phyloP scores from a whole-genome alignment of 2,797 vertebrate species.

The Triplophysa yarkandensis region DNA sequence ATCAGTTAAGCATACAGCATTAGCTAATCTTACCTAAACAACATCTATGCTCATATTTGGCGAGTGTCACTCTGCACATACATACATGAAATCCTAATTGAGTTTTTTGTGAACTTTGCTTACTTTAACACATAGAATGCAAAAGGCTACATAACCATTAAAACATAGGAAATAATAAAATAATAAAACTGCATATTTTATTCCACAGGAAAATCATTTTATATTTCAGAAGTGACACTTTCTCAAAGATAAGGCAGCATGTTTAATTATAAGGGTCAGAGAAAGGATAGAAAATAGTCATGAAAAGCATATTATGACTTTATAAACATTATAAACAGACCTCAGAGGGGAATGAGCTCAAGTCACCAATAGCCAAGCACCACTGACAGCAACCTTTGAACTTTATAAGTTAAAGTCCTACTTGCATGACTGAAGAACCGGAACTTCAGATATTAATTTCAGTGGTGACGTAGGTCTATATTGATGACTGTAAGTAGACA shows the following conservation, averaged over 20 bases:
- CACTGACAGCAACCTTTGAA: conserved; percentile 1
- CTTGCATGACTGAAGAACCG: conserved; percentile 27
- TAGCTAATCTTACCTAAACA: background rate
- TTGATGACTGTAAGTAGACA: conserved; percentile 29
- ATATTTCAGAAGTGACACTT: background rate
- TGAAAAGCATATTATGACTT: background rate
- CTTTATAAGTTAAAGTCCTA: background rate
- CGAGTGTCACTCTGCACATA: background rate
- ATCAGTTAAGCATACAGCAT: too few relatives aligned
- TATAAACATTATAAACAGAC: conserved; percentile 6
- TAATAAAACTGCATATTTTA: background rate
- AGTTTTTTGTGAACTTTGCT: background rate
- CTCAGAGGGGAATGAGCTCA: background rate
- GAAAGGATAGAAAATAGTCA: conserved; percentile 10
- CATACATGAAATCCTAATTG: background rate
- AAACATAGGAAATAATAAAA: background rate
- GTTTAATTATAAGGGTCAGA: conserved; percentile 16
- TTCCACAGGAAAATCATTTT: background rate
- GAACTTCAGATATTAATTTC: conserved; percentile 33
- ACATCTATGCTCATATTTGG: background rate
- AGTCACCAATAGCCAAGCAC: background rate
- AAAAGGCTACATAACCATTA: conserved; percentile 3
- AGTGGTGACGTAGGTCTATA: background rate
- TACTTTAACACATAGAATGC: background rate
- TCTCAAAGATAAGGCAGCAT: conserved; percentile 9